Evolutionary conservation across 1,140 invertebrate genomes (phyloP), one percentile per base, ranked within the genome.

Genomic region (Tyrophagus putrescentiae): DNA sequence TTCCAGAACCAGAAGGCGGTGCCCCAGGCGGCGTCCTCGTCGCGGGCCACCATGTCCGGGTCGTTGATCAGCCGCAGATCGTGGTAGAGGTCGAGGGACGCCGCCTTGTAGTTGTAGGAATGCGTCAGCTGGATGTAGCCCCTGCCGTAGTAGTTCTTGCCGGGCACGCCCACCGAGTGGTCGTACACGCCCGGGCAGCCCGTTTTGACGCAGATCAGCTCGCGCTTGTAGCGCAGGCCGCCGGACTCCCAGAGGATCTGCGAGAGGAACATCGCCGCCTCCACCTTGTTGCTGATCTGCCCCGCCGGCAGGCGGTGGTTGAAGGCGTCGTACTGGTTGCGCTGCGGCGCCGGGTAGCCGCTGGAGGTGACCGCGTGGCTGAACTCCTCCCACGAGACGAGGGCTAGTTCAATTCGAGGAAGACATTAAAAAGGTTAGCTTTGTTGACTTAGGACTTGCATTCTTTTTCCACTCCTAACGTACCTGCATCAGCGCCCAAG

Each of bases 1-100:
- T 62, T 63, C 63, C 63, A 64, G 25, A 59, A 64, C 63, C 63
- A 64, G 45, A 62, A 64, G 18, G 63, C 60, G 5, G 62, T 62
- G 18, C 32, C 62, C 62, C 62, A 64, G 16, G 62, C 62, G 18
- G 57, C 28, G 31, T 52, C 62, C 16, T 64, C 62, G 44, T 64
- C 60, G 25, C 29, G 31, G 9, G 60, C 61, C 13, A 62, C 63
- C 34, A 63, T 48, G 41, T 64, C 54, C 23, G 63, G 62, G 36
- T 64, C 52, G 39, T 50, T 58, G n/a, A 64, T 48, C n/a, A 57
- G 23, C 23, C 56, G 33, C 6, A 18, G 9, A 28, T 57, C 56
- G 28, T 28, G 7, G 28, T 57, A 57, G 18, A 57, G 23, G 9
- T 5, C 56, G 13, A 53, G 56, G 4, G 56, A 57, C 7, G 56